These are phyloP conservation scores for Steatocranus sp. DNA, from an alignment of 2,797 vertebrate genomes.

Conservation along the genomic window DNA sequence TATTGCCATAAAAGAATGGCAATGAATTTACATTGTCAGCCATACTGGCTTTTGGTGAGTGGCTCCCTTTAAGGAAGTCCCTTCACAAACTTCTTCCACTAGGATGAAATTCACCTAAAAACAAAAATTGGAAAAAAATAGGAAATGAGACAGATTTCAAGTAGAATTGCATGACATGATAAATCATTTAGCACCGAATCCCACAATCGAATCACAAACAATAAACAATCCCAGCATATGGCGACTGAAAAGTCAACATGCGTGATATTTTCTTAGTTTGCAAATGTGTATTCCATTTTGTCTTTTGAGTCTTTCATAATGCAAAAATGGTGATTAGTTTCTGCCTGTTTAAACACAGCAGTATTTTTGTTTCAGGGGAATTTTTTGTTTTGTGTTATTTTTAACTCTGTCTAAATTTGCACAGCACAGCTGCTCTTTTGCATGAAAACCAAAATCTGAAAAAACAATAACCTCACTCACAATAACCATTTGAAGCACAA, in stretches of 20 bases:
- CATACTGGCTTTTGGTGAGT: conserved; percentile 17
- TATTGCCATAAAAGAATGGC: conserved; percentile 92
- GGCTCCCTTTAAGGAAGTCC: neutral
- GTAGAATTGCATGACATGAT: neutral
- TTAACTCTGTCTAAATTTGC: neutral
- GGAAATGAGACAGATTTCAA: neutral
- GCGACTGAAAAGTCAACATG: neutral
- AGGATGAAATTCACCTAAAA: conserved; percentile 11
- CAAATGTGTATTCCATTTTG: neutral
- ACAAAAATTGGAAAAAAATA: neutral
- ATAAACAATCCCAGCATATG: neutral
- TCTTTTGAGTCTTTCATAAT: neutral
- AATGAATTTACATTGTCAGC: conserved; percentile 77
- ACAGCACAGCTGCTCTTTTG: neutral
- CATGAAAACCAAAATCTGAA: neutral
- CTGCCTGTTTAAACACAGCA: neutral
- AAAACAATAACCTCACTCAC: neutral
- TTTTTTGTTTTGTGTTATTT: neutral
- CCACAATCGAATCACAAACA: neutral
- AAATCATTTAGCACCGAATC: neutral
- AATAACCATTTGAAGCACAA: neutral
- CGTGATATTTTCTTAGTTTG: neutral
- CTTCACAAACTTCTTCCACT: neutral
- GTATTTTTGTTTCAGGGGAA: neutral
- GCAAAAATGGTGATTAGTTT: neutral